Conservation (phyloP, 2,113 vertebrate species). For the Atrichornis clamosus region DNA sequence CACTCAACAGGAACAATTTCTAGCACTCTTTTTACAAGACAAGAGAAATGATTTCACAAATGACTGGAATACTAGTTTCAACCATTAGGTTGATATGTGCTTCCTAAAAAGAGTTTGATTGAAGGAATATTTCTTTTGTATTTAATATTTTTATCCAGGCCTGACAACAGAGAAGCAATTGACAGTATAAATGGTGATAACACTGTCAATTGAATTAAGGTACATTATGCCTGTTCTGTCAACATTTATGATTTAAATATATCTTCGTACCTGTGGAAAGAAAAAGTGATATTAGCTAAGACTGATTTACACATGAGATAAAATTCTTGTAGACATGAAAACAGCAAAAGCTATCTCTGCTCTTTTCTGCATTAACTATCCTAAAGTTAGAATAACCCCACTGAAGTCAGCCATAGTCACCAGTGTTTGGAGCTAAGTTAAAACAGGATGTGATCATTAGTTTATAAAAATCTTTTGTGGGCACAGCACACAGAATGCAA, state of each 20-base stretch:
- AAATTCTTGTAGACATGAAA: not conserved
- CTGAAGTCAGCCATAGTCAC: not conserved
- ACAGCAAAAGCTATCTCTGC: not conserved
- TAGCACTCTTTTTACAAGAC: not conserved
- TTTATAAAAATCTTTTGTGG: not conserved
- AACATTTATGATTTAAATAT: not conserved
- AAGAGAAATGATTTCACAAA: slow-evolving; percentile 18
- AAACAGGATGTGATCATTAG: not conserved
- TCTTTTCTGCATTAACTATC: not conserved
- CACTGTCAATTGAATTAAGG: not conserved
- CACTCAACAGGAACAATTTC: not conserved
- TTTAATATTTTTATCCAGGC: slow-evolving; percentile 16
- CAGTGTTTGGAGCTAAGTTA: not conserved
- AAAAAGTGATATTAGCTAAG: not conserved
- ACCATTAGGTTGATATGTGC: not conserved
- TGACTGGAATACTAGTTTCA: not conserved
- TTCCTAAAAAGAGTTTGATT: not conserved
- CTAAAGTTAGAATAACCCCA: not conserved
- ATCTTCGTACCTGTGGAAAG: not conserved
- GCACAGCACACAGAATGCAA: not conserved
- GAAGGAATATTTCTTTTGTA: slow-evolving; percentile 9
- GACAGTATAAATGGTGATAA: not conserved
- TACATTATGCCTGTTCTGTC: not conserved
- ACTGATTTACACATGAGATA: not conserved
- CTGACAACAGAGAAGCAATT: not conserved